Evolutionary conservation across 1,140 invertebrate species (phyloP).

Genomic region (Scaptodrosophila lebanonensis): DNA sequence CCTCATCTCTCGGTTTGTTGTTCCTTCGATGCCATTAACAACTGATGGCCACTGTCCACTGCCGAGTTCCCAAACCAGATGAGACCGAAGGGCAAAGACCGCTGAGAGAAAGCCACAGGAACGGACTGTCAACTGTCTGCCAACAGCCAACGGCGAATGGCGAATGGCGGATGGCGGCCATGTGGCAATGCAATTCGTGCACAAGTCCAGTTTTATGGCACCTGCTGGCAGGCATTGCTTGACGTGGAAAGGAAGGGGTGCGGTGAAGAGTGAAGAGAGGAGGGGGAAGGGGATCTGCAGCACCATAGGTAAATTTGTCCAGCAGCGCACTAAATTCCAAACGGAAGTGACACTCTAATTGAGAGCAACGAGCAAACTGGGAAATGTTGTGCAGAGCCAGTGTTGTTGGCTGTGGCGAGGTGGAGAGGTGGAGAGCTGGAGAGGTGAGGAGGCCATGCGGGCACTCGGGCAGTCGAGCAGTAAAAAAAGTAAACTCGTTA

Average conservation of each 20-base stretch:
- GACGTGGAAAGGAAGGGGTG: conserved; percentile 4
- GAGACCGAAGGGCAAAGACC: no score
- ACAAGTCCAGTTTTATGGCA: conserved; percentile 45
- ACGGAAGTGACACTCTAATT: conserved; percentile 35
- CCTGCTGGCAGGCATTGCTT: no score
- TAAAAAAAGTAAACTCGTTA: conserved; percentile 63
- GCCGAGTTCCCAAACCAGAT: conserved; percentile 18
- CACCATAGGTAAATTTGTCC: conserved; percentile 60
- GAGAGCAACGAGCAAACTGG: conserved; percentile 37
- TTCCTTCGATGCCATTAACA: conserved; percentile 3
- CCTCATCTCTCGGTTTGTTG: no score
- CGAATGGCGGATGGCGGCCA: no score
- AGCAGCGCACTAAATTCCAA: conserved; percentile 28
- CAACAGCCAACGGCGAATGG: no score
- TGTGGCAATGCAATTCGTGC: conserved; percentile 38
- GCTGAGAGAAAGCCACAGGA: no score
- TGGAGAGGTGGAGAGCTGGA: not conserved
- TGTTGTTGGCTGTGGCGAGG: not conserved
- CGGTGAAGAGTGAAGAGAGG: not conserved
- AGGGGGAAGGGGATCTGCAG: conserved; percentile 12
- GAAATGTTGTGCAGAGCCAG: conserved; percentile 26
- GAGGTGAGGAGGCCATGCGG: conserved; percentile 22
- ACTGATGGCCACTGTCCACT: conserved; percentile 10
- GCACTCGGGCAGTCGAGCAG: conserved; percentile 29
- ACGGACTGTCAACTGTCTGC: no score